Base-by-base conservation (phyloP, 2,113 vertebrate species). In the Sylvia atricapilla region DNA sequence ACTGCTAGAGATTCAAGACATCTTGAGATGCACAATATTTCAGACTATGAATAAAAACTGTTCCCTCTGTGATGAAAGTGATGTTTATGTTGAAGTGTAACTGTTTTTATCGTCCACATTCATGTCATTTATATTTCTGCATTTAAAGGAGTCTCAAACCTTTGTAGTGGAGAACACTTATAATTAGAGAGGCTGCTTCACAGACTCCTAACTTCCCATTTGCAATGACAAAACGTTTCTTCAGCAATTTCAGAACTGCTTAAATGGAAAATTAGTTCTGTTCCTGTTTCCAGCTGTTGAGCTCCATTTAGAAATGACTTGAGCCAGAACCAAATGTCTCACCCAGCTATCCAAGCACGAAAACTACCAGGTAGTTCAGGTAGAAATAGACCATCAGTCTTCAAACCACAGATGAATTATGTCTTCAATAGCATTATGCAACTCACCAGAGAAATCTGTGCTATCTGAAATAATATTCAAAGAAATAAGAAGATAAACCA, bases 231-330 rank as follows among this genome's bases (percentile, higher is more conserved):
- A 91, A 92, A 85, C 41, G 43, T n/a, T 49, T 66, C 78, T 82
- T 93, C 82, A 87, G 89, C 3, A 4, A 89, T 69, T 94, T 95
- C 75, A 83, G 63, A 94, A 66, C 62, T 47, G 67, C 59, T 91
- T 93, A 93, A 85, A 95, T 55, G 70, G 78, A 91, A 95, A 95
- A 95, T 60, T 33, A 84, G 66, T 94, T 87, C 20, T 87, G 64
- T 50, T 93, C 63, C 78, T 59, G 50, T 72, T 93, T 90, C 75
- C 84, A 95, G 94, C 84, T 94, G 90, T 74, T 90, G 59, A 93
- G 70, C 21, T 85, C 35, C 59, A 47, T 50, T 83, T 78, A 69
- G 39, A 91, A 91, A 93, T 37, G 6, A 85, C 89, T 75, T 66
- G 75, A 95, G 84, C 70, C 87, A 93, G 88, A 78, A 93, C 9